Evolutionary conservation across 2,113 vertebrate genomes (phyloP).

Genomic region (Oryzias celebensis): DNA sequence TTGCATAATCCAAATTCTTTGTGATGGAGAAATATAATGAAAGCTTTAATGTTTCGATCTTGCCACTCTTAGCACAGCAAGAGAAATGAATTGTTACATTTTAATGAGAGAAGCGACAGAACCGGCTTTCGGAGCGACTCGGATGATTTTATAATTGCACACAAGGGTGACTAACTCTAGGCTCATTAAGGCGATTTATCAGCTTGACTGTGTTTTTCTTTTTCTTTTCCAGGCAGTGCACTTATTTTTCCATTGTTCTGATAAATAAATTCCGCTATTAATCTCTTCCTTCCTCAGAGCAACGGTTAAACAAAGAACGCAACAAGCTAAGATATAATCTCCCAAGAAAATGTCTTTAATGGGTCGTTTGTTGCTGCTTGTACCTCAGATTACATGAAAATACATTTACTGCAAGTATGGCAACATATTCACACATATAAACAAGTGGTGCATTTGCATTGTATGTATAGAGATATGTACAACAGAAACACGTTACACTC

Average conservation of each 20-base stretch:
- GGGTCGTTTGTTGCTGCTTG: constrained; percentile 74
- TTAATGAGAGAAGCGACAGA: constrained; percentile 94
- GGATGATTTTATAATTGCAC: constrained; percentile 88
- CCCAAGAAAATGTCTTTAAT: constrained; percentile 82
- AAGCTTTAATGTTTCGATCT: constrained; percentile 95
- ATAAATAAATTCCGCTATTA: constrained; percentile 60
- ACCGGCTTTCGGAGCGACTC: constrained; percentile 84
- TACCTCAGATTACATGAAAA: constrained; percentile 81
- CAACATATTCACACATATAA: constrained; percentile 80
- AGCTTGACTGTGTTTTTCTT: constrained; percentile 59
- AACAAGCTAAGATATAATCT: constrained; percentile 44
- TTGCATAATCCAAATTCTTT: constrained; percentile 93
- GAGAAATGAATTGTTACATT: constrained; percentile 96
- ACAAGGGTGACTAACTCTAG: constrained; percentile 73
- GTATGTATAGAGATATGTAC: constrained; percentile 77
- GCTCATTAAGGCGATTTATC: constrained; percentile 73
- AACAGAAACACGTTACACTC: constrained; percentile 78
- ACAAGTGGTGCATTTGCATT: constrained; percentile 79
- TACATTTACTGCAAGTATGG: constrained; percentile 80
- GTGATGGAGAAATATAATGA: constrained; percentile 95
- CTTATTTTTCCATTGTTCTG: constrained; percentile 45
- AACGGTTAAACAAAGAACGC: constrained; percentile 19
- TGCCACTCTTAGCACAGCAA: constrained; percentile 81
- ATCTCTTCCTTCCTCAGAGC: constrained; percentile 12
- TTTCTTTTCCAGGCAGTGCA: constrained; percentile 62